These are phyloP conservation scores for Ypsolopha sequella DNA, from an alignment of 2,888 invertebrate species.

Conservation along the genomic window DNA sequence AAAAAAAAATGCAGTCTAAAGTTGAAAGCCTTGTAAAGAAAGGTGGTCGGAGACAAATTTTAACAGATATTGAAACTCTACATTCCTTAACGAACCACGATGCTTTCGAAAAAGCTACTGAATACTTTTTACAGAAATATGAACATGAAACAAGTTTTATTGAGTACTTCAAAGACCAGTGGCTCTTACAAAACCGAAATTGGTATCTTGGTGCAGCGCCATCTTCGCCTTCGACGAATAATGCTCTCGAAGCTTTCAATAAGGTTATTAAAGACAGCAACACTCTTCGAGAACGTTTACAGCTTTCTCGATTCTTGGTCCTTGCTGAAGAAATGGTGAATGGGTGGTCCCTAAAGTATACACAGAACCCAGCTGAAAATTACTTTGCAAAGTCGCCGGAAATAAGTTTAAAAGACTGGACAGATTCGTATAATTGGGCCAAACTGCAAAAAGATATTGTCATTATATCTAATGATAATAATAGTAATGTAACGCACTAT, in stretches of 20 bases:
- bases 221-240: conserved; percentile 12
- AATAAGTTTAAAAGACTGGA: conserved; percentile 10
- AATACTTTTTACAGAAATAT: conserved; percentile 2
- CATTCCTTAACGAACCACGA: background rate
- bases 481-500: background rate
- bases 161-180: conserved; percentile 9
- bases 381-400: background rate
- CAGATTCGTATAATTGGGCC: conserved; percentile 3
- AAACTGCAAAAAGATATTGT: background rate
- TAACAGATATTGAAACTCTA: conserved; percentile 4
- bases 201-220: conserved; percentile 9
- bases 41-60: conserved; percentile 3
- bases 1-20: conserved; percentile 8
- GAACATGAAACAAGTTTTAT: conserved; percentile 4
- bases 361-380: background rate
- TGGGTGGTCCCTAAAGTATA: conserved; percentile 7
- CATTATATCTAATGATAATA: background rate
- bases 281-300: conserved; percentile 9
- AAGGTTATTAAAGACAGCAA: conserved; percentile 10
- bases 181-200: conserved; percentile 8
- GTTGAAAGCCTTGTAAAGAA: background rate
- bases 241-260: conserved; percentile 11
- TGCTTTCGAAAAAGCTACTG: background rate
- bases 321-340: conserved; percentile 11
- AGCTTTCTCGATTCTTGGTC: conserved; percentile 12